Conservation (phyloP, 2,113 vertebrate genomes). For the human region DNA sequence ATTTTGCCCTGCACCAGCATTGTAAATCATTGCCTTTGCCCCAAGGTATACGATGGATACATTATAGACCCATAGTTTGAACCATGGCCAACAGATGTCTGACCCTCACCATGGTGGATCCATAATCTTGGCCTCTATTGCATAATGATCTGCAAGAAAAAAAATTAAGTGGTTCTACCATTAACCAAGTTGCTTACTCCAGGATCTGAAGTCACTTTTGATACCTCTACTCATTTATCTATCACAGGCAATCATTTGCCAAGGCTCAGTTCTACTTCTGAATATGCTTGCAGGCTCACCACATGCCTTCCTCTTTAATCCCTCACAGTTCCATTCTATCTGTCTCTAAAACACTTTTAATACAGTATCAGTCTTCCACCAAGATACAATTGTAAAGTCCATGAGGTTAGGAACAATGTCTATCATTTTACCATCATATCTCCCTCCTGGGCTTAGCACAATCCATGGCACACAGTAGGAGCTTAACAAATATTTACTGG, state of each 20-base stretch:
- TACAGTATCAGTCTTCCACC: neutral
- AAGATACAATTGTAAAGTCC: neutral
- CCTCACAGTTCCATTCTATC: neutral
- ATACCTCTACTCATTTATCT: neutral
- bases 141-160: neutral
- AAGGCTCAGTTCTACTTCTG: neutral
- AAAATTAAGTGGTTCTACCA: neutral
- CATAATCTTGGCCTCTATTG: neutral
- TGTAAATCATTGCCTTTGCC: neutral
- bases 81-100: neutral
- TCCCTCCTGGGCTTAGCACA: neutral
- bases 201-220: neutral
- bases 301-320: neutral
- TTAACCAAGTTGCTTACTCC: neutral
- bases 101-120: neutral
- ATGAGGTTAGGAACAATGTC: neutral
- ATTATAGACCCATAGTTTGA: neutral
- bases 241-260: neutral
- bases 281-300: neutral
- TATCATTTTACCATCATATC: neutral
- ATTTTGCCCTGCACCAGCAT: neutral
- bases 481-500: neutral
- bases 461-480: neutral
- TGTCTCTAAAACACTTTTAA: neutral
- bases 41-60: neutral